A percentile compares a stretch with the other conserved stretches of the same genome.
Conservation (phyloP, 2,113 vertebrate species). For the Cyprinus carpio region DNA sequence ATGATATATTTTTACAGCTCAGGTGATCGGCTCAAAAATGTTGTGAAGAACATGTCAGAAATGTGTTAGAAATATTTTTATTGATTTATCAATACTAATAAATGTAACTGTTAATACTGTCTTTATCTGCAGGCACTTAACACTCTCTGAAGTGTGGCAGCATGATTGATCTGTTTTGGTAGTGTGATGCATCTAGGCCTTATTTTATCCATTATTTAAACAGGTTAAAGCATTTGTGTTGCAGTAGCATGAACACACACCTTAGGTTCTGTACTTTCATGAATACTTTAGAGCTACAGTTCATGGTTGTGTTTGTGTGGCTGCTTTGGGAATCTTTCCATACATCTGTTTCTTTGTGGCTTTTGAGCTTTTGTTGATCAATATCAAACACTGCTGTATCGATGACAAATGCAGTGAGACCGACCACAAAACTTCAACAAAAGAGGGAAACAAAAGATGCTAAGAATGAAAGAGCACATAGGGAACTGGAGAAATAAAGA, state of each 20-base stretch:
- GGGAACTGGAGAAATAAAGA: background rate
- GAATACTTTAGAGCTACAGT: conserved; percentile 1
- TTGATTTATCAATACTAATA: conserved; percentile 44
- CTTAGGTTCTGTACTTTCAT: background rate
- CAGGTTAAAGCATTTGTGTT: conserved; percentile 13
- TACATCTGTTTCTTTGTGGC: conserved; percentile 18
- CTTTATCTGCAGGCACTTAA: conserved; percentile 16
- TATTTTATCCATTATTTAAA: conserved; percentile 30
- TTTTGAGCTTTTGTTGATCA: conserved; percentile 22
- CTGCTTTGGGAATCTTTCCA: background rate
- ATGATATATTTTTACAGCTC: background rate
- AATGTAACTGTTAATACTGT: conserved; percentile 27
- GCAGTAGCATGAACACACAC: background rate
- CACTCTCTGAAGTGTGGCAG: conserved; percentile 18
- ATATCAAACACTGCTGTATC: conserved; percentile 18
- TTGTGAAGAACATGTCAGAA: conserved; percentile 9
- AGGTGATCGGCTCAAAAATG: background rate
- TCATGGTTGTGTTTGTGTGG: background rate
- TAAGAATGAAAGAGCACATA: background rate
- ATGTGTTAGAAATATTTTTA: conserved; percentile 27
- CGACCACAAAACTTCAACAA: conserved; percentile 1
- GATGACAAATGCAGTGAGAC: conserved; percentile 18
- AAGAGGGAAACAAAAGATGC: background rate
- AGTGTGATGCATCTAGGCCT: conserved; percentile 16
- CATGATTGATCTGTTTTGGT: conserved; percentile 13